Evolutionary conservation across 2,888 invertebrate genomes (phyloP), one percentile per base, ranked within the genome.

Genomic region (Noctua janthina): DNA sequence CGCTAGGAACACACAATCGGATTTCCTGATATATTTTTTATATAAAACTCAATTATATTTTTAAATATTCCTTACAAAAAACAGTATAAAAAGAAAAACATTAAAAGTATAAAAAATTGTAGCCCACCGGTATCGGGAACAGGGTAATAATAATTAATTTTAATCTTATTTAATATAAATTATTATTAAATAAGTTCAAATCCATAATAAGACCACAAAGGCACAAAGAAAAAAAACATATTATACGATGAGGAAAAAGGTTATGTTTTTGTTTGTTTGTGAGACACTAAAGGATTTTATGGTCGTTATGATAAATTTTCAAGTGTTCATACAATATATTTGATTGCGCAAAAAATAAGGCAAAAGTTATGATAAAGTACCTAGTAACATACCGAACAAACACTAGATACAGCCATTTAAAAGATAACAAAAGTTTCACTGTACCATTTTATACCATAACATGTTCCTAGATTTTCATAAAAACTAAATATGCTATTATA

Each of bases 401-500:
- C 54, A 23, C 8, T 51, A 74, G 35, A 11, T 7, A 15, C 20
- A 10, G 43, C 5, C 49, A 17, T 49, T 71, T 17, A 68, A 54
- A 29, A 74, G 1, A 43, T n/a, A 46, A 15, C n/a, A 13, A 29
- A 39, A 56, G 15, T 11, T 46, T 68, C 3, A 39, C 23, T 11
- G 0, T 62, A 15, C 20, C 10, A 56, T 62, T 75, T 72, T 76
- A 20, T 78, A 78, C 72, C 29, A 35, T 11, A 71, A 62, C 13
- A 67, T 59, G 17, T 43, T 76, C 20, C 5, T 59, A 78, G 20
- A 86, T 81, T 76, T 78, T 62, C 64, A 86, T 78, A 87, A 83
- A 49, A 83, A 82, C 62, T n/a, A 74, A 79, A 80, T 78, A 88
- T 74, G 59, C 49, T 64, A 59, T 80, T 80, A 87, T 64, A 74